Conservation (phyloP, 2,888 invertebrate genomes). For the Plusia festucae region DNA sequence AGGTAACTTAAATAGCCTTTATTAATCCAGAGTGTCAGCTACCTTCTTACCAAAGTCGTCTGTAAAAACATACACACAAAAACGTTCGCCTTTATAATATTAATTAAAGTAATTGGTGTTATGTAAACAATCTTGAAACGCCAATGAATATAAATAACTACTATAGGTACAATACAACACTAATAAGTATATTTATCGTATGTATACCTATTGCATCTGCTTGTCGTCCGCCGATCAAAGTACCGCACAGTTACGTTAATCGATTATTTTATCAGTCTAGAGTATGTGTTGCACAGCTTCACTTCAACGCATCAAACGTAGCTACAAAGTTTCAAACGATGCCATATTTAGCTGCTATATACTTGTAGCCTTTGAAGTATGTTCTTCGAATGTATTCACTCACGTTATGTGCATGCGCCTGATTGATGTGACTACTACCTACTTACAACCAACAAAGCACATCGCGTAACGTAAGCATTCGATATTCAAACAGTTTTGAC, state of each 20-base stretch:
- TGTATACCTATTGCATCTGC: conserved; percentile 1
- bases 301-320: conserved; percentile 27
- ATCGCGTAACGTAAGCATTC: conserved; percentile 25
- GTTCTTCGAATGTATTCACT: conserved; percentile 50
- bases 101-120: too few species aligned
- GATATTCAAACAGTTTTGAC: conserved; percentile 14
- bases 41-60: too few species aligned
- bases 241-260: conserved; percentile 7
- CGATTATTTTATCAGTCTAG: conserved; percentile 24
- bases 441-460: conserved; percentile 32
- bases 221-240: background rate
- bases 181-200: background rate
- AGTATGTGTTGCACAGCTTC: conserved; percentile 19
- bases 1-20: too few species aligned
- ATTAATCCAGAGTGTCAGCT: too few species aligned
- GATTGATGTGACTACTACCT: conserved; percentile 52
- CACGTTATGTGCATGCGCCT: conserved; percentile 45
- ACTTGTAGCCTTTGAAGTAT: conserved; percentile 53
- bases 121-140: background rate
- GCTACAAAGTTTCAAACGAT: conserved; percentile 45
- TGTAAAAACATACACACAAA: too few species aligned
- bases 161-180: background rate
- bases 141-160: background rate
- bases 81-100: too few species aligned
- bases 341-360: conserved; percentile 52